Conservation (phyloP, 2,888 invertebrate genomes). For the Caenorhabditis afra region DNA sequence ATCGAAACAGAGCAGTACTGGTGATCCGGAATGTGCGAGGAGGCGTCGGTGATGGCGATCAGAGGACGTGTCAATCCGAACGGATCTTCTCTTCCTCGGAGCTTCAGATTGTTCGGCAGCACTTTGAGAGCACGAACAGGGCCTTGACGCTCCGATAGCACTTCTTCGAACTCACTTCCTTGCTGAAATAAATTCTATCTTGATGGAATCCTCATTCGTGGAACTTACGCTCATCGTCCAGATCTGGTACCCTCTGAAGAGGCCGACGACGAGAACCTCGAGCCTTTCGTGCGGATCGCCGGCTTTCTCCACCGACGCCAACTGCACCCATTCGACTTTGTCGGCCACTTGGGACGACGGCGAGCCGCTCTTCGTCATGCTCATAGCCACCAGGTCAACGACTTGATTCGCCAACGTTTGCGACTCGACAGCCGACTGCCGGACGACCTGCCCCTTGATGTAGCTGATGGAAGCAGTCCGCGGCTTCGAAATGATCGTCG, state of each 20-base stretch:
- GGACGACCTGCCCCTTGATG: conserved; percentile 70
- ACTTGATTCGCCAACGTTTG: conserved; percentile 44
- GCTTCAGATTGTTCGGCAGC: conserved; percentile 58
- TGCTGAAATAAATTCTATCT: conserved; percentile 83
- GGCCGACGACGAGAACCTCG: conserved; percentile 91
- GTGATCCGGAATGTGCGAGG: conserved; percentile 70
- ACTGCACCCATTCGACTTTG: conserved; percentile 72
- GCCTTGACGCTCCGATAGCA: conserved; percentile 94
- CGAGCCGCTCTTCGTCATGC: conserved; percentile 71
- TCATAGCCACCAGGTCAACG: conserved; percentile 39
- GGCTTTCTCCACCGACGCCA: conserved; percentile 61
- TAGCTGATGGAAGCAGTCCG: conserved; percentile 39
- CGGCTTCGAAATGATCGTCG: conserved; percentile 41
- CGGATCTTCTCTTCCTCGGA: conserved; percentile 18
- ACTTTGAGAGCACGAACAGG: conserved; percentile 88
- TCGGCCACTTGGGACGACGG: conserved; percentile 58
- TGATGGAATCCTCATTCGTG: too few relatives aligned
- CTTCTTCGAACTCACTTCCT: conserved; percentile 94
- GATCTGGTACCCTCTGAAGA: conserved; percentile 88
- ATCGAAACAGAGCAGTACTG: conserved; percentile 82
- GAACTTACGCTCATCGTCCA: conserved; percentile 82
- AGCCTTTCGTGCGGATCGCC: conserved; percentile 85
- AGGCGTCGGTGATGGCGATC: conserved; percentile 76
- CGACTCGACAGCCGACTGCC: conserved; percentile 55
- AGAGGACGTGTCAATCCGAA: conserved; percentile 68